phyloP scores from a whole-genome alignment of 2,113 vertebrate species.

The Equus quagga region DNA sequence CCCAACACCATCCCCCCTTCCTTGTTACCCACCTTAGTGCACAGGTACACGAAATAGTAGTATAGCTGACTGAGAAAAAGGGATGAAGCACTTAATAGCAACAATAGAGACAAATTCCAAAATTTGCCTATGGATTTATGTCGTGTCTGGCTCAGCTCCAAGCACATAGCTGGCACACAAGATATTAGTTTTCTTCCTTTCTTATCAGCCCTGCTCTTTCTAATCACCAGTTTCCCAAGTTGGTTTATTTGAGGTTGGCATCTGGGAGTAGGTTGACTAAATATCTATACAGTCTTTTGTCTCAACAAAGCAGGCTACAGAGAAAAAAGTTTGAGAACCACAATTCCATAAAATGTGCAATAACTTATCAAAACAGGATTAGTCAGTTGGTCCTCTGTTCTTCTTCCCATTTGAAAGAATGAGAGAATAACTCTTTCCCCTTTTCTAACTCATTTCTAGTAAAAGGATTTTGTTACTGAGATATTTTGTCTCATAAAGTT shows the following conservation, averaged over 20 bases:
- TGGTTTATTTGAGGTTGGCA: background rate
- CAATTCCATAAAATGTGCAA: background rate
- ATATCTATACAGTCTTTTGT: background rate
- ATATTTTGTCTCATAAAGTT: slow-evolving; percentile 28
- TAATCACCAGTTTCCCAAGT: background rate
- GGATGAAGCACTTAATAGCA: background rate
- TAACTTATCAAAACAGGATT: background rate
- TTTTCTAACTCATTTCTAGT: slow-evolving; percentile 42
- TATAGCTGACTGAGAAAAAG: background rate
- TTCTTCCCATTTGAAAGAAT: slow-evolving; percentile 40
- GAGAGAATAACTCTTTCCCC: background rate
- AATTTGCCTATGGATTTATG: background rate
- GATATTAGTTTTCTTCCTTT: slow-evolving; percentile 20
- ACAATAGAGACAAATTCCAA: background rate
- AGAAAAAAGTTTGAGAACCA: background rate
- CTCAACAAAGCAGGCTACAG: background rate
- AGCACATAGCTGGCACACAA: background rate
- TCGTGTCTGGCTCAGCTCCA: background rate
- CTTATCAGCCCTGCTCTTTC: background rate
- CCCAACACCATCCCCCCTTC: background rate
- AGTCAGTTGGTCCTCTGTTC: background rate
- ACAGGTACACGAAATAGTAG: background rate
- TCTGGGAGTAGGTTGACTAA: background rate
- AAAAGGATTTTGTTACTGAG: background rate
- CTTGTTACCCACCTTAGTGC: background rate